Base-by-base conservation (phyloP, 2,113 vertebrate species). In the Motacilla tschutschensis region DNA sequence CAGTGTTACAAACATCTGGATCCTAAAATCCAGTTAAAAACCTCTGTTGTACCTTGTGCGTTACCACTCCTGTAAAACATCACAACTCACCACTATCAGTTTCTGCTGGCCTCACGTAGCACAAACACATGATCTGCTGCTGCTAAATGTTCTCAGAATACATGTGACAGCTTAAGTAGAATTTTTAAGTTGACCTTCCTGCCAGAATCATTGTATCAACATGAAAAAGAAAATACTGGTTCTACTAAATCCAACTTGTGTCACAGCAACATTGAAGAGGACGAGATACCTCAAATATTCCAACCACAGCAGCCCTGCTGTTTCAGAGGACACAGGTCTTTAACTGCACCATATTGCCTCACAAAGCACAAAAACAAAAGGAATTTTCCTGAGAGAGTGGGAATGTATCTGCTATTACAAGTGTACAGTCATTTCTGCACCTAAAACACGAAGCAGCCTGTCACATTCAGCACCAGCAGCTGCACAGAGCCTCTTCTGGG, bases 371-470 rank as follows among this genome's bases (percentile, higher is more conserved):
- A 46, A 50, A 38, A 17, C 0, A 21, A 12, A 35, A 40, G 5
- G 11, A 7, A 2, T 73, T 53, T 29, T 76, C 33, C 69, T 24
- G 19, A 51, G 31, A 3, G 36, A 62, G n/a, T 2, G 40, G 43
- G 22, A 62, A 54, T 3, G 18, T 38, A 6, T 9, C 53, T 43
- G 13, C 28, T 48, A 17, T 8, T 16, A 19, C 51, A 38, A 8
- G 28, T 1, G 13, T 7, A 12, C 11, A 7, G 18, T 40, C 12
- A 17, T 22, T 65, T 60, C 81, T 44, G 31, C 6, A 40, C 18
- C 0, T 9, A 8, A 14, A 43, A 29, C 6, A n/a, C 0, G 1
- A 14, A 44, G 59, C 53, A 50, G 53, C 35, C 48, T 3, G 51
- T 18, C 7, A 26, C 35, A 5, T 35, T 57, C 21, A 3, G 22